phyloP scores from a whole-genome alignment of 1,140 invertebrate genomes.

The Notospermus geniculatus region DNA sequence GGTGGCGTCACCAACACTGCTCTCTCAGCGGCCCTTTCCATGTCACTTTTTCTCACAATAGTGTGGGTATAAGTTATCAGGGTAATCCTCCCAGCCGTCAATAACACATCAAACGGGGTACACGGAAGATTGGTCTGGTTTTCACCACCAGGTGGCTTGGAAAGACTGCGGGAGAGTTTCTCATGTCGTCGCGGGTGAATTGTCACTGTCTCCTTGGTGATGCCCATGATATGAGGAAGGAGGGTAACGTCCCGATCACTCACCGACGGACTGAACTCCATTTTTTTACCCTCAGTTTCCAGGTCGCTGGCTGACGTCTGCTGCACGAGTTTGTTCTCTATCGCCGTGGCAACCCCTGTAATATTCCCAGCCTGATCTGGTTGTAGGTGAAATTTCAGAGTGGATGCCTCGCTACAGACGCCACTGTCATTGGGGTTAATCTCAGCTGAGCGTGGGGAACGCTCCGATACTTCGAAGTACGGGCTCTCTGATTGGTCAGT shows the following conservation, averaged over 20 bases:
- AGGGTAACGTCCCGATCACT: neutral
- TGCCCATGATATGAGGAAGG: neutral
- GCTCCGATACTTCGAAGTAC: neutral
- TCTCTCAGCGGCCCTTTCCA: slow-evolving; percentile 12
- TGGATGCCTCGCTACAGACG: slow-evolving; percentile 59
- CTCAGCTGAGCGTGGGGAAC: slow-evolving; percentile 1
- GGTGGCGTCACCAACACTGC: slow-evolving; percentile 13
- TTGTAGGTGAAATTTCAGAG: slow-evolving; percentile 12
- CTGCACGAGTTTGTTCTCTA: too few relatives aligned
- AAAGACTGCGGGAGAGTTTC: neutral
- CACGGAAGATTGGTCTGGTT: neutral
- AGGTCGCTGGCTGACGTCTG: too few relatives aligned
- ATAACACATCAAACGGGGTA: slow-evolving; percentile 63
- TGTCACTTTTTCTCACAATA: slow-evolving; percentile 14
- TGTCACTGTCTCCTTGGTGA: neutral
- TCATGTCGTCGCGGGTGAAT: neutral
- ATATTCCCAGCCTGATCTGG: too few relatives aligned
- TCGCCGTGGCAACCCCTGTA: too few relatives aligned
- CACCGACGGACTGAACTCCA: neutral
- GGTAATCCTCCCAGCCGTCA: slow-evolving; percentile 65
- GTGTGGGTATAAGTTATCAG: slow-evolving; percentile 59
- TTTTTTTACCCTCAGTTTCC: too few relatives aligned
- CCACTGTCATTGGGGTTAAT: slow-evolving; percentile 57
- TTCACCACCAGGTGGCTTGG: neutral
- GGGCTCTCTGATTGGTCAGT: neutral